Evolutionary conservation across 1,140 invertebrate species (phyloP).

Genomic region (Hirudo medicinalis): DNA sequence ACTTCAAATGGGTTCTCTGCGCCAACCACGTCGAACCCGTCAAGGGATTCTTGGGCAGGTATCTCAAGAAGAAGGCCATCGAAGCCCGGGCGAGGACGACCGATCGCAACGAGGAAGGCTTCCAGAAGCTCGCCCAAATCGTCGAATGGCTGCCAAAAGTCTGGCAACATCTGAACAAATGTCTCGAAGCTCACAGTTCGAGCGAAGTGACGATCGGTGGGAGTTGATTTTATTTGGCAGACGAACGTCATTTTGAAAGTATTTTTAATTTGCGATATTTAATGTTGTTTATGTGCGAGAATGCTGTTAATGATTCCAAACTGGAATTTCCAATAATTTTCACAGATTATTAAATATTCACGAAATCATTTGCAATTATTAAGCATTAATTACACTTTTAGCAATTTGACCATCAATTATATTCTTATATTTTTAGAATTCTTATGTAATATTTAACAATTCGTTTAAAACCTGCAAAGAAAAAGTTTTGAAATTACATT

Average conservation of each 20-base stretch:
- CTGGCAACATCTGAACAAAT: slow-evolving; percentile 86
- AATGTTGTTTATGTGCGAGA: too few species aligned
- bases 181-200: slow-evolving; percentile 85
- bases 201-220: slow-evolving; percentile 86
- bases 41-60: slow-evolving; percentile 79
- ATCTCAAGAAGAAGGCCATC: slow-evolving; percentile 69
- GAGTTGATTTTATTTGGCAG: neutral
- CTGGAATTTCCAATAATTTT: neutral
- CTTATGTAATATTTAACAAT: too few species aligned
- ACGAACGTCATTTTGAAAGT: too few species aligned
- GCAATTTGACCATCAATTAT: too few species aligned
- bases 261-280: too few species aligned
- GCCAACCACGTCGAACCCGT: slow-evolving; percentile 98
- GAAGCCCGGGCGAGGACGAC: slow-evolving; percentile 56
- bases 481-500: too few species aligned
- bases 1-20: slow-evolving; percentile 74
- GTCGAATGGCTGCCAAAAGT: slow-evolving; percentile 87
- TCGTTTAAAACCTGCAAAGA: too few species aligned
- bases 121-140: slow-evolving; percentile 52
- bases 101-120: slow-evolving; percentile 21
- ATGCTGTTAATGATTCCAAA: neutral
- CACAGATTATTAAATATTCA: neutral
- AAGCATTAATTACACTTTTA: too few species aligned
- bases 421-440: too few species aligned
- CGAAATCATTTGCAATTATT: too few species aligned